Evolutionary conservation across 2,888 invertebrate species (phyloP), one percentile per base, ranked within the genome.

Genomic region (Arge pagana): DNA sequence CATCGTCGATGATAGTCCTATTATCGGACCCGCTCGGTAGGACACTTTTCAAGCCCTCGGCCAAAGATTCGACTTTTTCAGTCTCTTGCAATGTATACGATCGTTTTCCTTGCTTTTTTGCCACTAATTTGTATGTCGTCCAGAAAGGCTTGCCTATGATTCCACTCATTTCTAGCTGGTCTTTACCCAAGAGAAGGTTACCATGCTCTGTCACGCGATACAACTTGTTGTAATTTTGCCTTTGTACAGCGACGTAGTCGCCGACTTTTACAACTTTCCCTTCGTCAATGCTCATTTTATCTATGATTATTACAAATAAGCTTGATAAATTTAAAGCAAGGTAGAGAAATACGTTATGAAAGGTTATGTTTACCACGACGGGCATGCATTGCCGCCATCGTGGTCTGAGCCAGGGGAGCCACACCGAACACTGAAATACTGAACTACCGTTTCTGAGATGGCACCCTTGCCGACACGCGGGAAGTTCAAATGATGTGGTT

Each of bases 1-100:
- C 87, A 69, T 84, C 88, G 68, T 93, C 93, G 15, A 82, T 78
- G 49, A 96, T 89, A 64, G 90, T 84, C 56, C 96, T 82, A 72
- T 96, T 96, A 70, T 96, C 96, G 16, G 72, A 78, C 4, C 92
- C 92, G 58, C 88, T 88, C 53, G 80, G 56, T 3, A 74, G 72
- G 58, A 84, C 84, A 13, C 85, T 84, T 45, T 83, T 83, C 30
- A 89, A 78, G 64, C 84, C 83, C 54, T 85, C 83, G 7, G 45
- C 31, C 55, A 83, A 80, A 1, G 85, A 79, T 48, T 83, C 82
- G 1, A 81, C 79, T 57, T 83, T 73, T 57, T 83, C 82, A 36
- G 78, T 78, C 56, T 82, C 86, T 57, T 81, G 79, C 16, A 85
- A 66, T 0, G 70, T 71, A 60, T 80, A 81, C n/a, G 81, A 76